A percentile compares a stretch with the other conserved stretches of the same genome.
phyloP scores from a whole-genome alignment of 2,113 vertebrate species.

The Addax nasomaculatus region DNA sequence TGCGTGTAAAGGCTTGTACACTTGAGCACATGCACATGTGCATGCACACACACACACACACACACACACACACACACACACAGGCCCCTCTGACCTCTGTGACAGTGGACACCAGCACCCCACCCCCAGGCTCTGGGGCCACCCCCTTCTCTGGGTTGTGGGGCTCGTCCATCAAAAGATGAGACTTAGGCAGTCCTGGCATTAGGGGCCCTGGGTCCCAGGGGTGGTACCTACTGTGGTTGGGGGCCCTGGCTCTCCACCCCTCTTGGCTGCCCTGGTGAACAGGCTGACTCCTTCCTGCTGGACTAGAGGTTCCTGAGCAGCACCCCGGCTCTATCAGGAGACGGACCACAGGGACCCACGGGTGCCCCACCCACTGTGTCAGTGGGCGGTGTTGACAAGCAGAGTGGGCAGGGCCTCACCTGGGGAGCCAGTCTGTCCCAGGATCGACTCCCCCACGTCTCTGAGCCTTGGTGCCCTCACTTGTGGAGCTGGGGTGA shows the following conservation, averaged over 20 bases:
- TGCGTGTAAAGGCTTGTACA: not conserved
- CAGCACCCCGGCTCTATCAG: not conserved
- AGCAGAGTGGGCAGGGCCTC: not conserved
- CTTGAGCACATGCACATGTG: not conserved
- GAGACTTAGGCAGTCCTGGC: not conserved
- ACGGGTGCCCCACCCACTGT: rapidly evolving
- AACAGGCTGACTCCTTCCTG: rapidly evolving
- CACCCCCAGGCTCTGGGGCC: not conserved
- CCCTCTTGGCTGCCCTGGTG: rapidly evolving
- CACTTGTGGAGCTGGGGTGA: not conserved
- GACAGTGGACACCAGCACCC: not conserved
- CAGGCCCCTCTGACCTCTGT: not conserved
- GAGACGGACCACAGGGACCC: not conserved
- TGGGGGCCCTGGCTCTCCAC: not conserved
- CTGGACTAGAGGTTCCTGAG: rapidly evolving
- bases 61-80: too few relatives aligned
- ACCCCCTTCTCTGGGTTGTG: rapidly evolving
- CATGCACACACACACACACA: not conserved
- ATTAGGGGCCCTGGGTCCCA: rapidly evolving
- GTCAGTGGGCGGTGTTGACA: rapidly evolving
- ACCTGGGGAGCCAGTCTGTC: not conserved
- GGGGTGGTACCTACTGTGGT: rapidly evolving
- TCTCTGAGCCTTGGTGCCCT: not conserved
- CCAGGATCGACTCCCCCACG: not conserved
- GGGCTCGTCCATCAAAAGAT: not conserved